A percentile compares a stretch with the other conserved stretches of the same genome.
These are phyloP conservation scores for Oceanodroma tethys DNA, from an alignment of 2,113 vertebrate species.

Conservation along the genomic window DNA sequence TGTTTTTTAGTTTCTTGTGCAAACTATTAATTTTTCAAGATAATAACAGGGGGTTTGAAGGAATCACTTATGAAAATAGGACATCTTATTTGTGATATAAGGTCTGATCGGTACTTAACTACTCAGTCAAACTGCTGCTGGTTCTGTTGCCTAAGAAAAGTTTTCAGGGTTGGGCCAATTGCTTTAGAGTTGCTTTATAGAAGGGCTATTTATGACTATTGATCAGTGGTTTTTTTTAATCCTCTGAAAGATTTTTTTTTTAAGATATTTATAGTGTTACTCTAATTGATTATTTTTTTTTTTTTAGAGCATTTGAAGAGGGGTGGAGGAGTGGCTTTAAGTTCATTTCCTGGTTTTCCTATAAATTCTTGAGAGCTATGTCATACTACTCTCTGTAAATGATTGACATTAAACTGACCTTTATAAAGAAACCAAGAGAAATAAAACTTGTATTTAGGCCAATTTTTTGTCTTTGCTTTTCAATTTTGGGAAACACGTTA, in stretches of 20 bases:
- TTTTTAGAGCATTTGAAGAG: background rate
- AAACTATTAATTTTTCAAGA: background rate
- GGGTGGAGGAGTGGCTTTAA: background rate
- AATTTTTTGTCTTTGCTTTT: background rate
- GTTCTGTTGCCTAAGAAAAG: background rate
- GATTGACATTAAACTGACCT: conserved; percentile 40
- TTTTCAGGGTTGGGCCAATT: background rate
- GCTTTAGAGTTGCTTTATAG: background rate
- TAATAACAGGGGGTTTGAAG: background rate
- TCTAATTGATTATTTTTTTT: background rate
- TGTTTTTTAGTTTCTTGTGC: background rate
- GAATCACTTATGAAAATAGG: background rate
- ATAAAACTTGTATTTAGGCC: background rate
- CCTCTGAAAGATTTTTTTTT: background rate
- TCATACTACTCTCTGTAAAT: conserved; percentile 31
- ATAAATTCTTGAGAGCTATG: conserved; percentile 29
- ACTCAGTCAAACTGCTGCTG: background rate
- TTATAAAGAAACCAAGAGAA: conserved; percentile 12
- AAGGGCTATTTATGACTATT: background rate
- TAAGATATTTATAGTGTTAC: background rate
- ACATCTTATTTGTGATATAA: background rate
- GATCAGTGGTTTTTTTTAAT: background rate
- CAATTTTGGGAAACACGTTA: background rate
- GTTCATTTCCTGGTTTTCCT: background rate
- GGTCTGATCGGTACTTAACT: background rate